Evolutionary conservation across 2,797 vertebrate species (phyloP).

Genomic region (Ctenopoma multispine): DNA sequence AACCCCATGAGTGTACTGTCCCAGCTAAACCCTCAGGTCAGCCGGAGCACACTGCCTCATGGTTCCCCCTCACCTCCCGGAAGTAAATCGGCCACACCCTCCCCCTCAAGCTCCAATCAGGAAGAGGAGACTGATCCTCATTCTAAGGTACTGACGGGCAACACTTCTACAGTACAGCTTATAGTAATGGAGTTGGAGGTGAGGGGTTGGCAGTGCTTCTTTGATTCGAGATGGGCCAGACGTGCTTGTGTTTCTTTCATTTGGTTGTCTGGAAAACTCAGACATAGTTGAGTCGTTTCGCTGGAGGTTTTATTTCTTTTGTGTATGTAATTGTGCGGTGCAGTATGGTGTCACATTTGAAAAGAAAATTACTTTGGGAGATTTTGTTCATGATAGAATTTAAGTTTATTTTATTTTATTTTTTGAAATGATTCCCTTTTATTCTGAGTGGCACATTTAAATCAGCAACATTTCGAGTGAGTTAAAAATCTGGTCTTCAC

Average conservation of each 20-base stretch:
- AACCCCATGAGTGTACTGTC: slow-evolving; percentile 95
- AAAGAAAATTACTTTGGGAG: slow-evolving; percentile 24
- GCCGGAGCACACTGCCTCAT: slow-evolving; percentile 88
- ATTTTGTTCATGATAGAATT: slow-evolving; percentile 3
- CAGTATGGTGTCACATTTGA: slow-evolving; percentile 18
- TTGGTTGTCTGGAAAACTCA: slow-evolving; percentile 23
- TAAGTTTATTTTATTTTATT: not conserved
- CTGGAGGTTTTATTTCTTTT: not conserved
- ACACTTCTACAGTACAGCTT: slow-evolving; percentile 53
- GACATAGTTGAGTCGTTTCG: slow-evolving; percentile 8
- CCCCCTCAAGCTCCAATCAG: slow-evolving; percentile 97
- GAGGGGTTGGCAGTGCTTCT: slow-evolving; percentile 30
- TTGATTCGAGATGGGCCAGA: slow-evolving; percentile 9
- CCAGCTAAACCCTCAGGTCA: slow-evolving; percentile 97
- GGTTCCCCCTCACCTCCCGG: slow-evolving; percentile 96
- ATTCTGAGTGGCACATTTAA: slow-evolving; percentile 15
- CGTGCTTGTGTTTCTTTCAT: slow-evolving; percentile 35
- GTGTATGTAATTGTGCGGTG: slow-evolving; percentile 4
- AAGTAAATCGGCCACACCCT: slow-evolving; percentile 98
- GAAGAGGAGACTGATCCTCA: slow-evolving; percentile 98
- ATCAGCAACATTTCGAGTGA: not conserved
- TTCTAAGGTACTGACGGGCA: slow-evolving; percentile 89
- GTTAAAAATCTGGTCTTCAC: slow-evolving; percentile 9
- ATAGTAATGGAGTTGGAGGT: slow-evolving; percentile 29
- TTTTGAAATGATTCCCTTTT: not conserved